phyloP scores from a whole-genome alignment of 2,113 vertebrate species.

The Strix uralensis region DNA sequence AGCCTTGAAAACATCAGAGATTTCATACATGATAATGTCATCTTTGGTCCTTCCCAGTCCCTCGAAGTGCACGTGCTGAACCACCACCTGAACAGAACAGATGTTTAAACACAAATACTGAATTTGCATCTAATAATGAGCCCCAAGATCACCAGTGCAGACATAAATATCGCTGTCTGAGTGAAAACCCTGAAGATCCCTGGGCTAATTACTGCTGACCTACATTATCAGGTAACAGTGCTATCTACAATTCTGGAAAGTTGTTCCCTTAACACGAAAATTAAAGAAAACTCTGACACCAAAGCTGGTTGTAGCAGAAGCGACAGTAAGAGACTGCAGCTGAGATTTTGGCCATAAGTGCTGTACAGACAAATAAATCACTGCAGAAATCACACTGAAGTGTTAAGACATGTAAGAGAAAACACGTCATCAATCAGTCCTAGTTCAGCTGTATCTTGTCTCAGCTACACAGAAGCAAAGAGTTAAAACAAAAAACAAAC shows the following conservation, averaged over 20 bases:
- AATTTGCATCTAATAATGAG: neutral
- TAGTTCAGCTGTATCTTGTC: neutral
- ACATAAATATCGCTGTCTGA: neutral
- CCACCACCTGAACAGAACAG: constrained; percentile 81
- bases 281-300: neutral
- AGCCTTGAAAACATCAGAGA: constrained; percentile 89
- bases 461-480: neutral
- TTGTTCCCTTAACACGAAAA: neutral
- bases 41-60: constrained; percentile 94
- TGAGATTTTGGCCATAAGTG: neutral
- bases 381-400: neutral
- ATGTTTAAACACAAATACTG: neutral
- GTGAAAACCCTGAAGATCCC: neutral
- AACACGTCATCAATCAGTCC: accelerated
- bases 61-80: constrained; percentile 92
- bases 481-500: neutral
- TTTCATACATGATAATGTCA: constrained; percentile 92
- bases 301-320: neutral
- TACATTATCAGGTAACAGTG: neutral
- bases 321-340: neutral
- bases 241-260: neutral
- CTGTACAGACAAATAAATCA: neutral
- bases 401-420: neutral
- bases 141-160: neutral
- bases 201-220: neutral